Evolutionary conservation across 2,888 invertebrate genomes (phyloP).

Genomic region (Drosophila acutilabella): DNA sequence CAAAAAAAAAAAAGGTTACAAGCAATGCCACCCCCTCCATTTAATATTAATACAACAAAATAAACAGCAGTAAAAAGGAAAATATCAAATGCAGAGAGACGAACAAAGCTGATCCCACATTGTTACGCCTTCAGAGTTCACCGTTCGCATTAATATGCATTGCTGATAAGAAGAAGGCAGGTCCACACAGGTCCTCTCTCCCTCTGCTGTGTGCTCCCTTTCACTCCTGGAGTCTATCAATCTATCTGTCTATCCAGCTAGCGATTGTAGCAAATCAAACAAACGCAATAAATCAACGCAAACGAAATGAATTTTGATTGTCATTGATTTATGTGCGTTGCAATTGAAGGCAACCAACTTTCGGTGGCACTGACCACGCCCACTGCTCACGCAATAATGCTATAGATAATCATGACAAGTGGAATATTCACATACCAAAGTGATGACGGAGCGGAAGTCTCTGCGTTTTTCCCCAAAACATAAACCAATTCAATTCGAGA

Average conservation of each 20-base stretch:
- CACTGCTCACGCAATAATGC: conserved; percentile 57
- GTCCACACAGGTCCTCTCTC: conserved; percentile 7
- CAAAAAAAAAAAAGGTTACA: conserved; percentile 50
- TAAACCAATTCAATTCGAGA: conserved; percentile 35
- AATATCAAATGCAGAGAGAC: conserved; percentile 39
- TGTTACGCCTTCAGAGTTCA: conserved; percentile 35
- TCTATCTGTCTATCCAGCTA: conserved; percentile 25
- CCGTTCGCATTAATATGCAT: conserved; percentile 74
- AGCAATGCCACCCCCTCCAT: not conserved
- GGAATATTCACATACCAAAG: conserved; percentile 3
- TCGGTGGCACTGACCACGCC: conserved; percentile 35
- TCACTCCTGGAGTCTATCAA: conserved; percentile 16
- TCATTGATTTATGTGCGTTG: conserved; percentile 77
- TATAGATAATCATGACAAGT: conserved; percentile 68
- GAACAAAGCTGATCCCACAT: conserved; percentile 34
- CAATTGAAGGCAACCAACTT: conserved; percentile 52
- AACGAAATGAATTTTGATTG: conserved; percentile 79
- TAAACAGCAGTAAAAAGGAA: conserved; percentile 3
- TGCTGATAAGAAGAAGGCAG: conserved; percentile 58
- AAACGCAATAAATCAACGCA: conserved; percentile 77
- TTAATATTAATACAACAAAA: conserved; percentile 60
- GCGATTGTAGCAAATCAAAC: conserved; percentile 63
- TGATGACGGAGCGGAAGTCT: not conserved
- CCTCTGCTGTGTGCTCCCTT: not conserved
- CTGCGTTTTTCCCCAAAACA: not conserved